These are phyloP conservation scores for Cotesia congregata DNA, from an alignment of 2,888 invertebrate species.

Conservation along the genomic window DNA sequence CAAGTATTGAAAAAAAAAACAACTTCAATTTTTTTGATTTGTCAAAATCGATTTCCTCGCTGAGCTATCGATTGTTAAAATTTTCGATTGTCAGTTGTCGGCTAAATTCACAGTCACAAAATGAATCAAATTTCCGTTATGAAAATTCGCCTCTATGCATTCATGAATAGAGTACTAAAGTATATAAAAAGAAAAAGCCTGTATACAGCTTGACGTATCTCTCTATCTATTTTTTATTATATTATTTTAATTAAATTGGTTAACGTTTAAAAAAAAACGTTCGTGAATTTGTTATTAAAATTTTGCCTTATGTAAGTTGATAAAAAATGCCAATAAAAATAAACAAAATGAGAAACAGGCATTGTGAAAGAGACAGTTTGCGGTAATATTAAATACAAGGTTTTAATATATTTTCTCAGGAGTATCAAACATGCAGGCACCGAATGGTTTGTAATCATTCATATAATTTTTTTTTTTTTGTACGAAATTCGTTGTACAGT, in stretches of 20 bases:
- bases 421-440: slow-evolving; percentile 70
- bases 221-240: slow-evolving; percentile 35
- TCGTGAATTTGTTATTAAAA: background rate
- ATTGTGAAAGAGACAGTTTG: slow-evolving; percentile 53
- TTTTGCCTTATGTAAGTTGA: background rate
- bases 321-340: slow-evolving; percentile 51
- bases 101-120: too few relatives aligned
- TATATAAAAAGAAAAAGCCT: slow-evolving; percentile 29
- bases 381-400: slow-evolving; percentile 60
- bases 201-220: background rate
- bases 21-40: too few relatives aligned
- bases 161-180: slow-evolving; percentile 22
- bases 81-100: too few relatives aligned
- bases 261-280: slow-evolving; percentile 2
- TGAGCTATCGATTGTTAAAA: too few relatives aligned
- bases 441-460: slow-evolving; percentile 66
- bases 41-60: too few relatives aligned
- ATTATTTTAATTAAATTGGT: slow-evolving; percentile 44
- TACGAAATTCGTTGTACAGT: background rate
- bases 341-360: slow-evolving; percentile 53
- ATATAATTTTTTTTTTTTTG: slow-evolving; percentile 35
- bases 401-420: slow-evolving; percentile 42
- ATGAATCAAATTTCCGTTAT: background rate
- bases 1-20: too few relatives aligned
- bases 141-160: slow-evolving; percentile 13